phyloP scores from a whole-genome alignment of 1,140 invertebrate genomes.

The Zaprionus kolodkinae region DNA sequence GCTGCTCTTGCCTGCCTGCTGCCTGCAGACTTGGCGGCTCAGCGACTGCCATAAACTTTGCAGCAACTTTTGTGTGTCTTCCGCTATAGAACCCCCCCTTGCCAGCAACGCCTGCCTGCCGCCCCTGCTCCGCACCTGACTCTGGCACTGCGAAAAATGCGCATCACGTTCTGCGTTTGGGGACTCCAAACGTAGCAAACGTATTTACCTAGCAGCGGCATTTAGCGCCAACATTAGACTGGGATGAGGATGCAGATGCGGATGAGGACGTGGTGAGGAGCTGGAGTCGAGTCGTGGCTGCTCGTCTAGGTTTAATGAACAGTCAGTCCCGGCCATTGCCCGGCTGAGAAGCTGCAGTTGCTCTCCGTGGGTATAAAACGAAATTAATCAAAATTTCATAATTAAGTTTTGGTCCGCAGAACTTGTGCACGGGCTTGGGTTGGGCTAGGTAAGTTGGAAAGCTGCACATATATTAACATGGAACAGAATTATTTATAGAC shows the following conservation, averaged over 20 bases:
- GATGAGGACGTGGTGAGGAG: background rate
- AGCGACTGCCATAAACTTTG: slow-evolving; percentile 65
- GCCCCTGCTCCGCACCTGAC: background rate
- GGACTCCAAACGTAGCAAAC: slow-evolving; percentile 56
- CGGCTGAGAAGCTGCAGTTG: background rate
- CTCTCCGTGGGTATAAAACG: background rate
- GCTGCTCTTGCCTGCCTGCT: slow-evolving; percentile 18
- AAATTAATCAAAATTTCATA: slow-evolving; percentile 47
- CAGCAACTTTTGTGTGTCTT: slow-evolving; percentile 68
- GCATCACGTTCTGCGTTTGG: slow-evolving; percentile 76
- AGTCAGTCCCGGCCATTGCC: slow-evolving; percentile 13
- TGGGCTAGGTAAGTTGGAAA: too few relatives aligned
- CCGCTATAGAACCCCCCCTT: background rate
- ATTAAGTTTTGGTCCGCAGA: slow-evolving; percentile 30
- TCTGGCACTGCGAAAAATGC: slow-evolving; percentile 75
- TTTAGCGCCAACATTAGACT: slow-evolving; percentile 64
- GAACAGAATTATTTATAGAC: too few relatives aligned
- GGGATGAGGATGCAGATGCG: slow-evolving; percentile 24
- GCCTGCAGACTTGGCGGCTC: slow-evolving; percentile 4
- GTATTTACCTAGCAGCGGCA: slow-evolving; percentile 73
- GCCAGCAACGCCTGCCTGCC: background rate
- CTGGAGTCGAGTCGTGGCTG: background rate
- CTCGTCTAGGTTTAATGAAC: slow-evolving; percentile 52
- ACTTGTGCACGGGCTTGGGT: slow-evolving; percentile 11
- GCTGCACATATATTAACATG: too few relatives aligned